Evolutionary conservation across 2,888 invertebrate genomes (phyloP).

Genomic region (Schizaphis graminum): DNA sequence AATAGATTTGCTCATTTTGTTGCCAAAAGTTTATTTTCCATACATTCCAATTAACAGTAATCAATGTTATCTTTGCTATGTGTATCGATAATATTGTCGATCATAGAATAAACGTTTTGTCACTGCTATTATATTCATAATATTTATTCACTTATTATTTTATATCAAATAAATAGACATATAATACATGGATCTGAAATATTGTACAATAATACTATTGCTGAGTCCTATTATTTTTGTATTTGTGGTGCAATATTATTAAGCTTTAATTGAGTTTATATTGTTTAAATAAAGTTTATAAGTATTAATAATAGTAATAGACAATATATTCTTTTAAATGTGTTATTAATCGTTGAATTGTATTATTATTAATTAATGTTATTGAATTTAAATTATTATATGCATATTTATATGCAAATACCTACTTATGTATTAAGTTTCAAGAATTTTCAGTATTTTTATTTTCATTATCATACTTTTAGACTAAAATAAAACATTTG

Average conservation of each 20-base stretch:
- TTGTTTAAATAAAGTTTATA: neutral
- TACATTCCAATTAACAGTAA: constrained; percentile 42
- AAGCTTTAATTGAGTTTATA: neutral
- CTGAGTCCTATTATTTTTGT: constrained; percentile 25
- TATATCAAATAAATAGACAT: neutral
- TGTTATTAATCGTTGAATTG: constrained; percentile 43
- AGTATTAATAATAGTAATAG: constrained; percentile 4
- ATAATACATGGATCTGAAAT: constrained; percentile 36
- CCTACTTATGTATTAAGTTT: neutral
- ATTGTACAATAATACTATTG: constrained; percentile 15
- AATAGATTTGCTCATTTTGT: constrained; percentile 54
- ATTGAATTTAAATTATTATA: constrained; percentile 30
- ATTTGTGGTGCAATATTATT: constrained; percentile 42
- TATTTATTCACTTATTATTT: neutral
- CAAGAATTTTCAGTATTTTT: constrained; percentile 19
- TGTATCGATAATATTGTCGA: neutral
- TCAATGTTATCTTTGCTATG: neutral
- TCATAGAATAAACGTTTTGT: neutral
- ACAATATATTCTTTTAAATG: constrained; percentile 13
- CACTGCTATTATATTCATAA: neutral
- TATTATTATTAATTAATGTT: constrained; percentile 37
- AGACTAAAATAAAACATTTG: constrained; percentile 52
- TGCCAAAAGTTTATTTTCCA: constrained; percentile 39
- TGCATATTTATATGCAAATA: neutral
- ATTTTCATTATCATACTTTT: constrained; percentile 33